Evolutionary conservation across 2,888 invertebrate species (phyloP), one percentile per base, ranked within the genome.

Genomic region (Capitulum mitella): DNA sequence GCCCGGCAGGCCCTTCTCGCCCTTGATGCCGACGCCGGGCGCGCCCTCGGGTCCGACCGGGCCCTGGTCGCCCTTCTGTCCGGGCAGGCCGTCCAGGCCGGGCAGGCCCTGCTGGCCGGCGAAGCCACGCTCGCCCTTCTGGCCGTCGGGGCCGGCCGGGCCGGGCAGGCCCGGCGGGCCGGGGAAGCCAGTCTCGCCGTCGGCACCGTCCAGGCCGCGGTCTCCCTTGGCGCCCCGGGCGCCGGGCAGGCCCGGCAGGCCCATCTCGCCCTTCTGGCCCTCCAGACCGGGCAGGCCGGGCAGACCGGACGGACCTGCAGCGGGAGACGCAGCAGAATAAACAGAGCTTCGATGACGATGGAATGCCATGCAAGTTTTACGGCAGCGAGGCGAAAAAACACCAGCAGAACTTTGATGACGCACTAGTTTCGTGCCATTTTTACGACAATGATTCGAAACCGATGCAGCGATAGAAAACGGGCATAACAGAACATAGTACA

Each of bases 121-220:
- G 29, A 79, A 84, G 51, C 92, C 92, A 82, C 87, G 88, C 79
- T 83, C 85, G 78, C 92, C 93, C 37, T 91, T 91, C 8, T 89
- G 88, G 64, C 95, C 95, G 83, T 89, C 88, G 29, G 90, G 89
- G 82, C 94, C 94, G 29, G 88, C 87, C 61, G 81, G 80, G 43
- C 90, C 90, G n/a, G 85, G 85, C 12, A 82, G 75, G 48, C 86
- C 85, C 10, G 84, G 83, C 26, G 80, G 58, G 79, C 93, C 93
- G 83, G 89, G 86, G 0, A 84, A 84, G 22, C 93, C 93, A 79
- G 87, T 86, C 81, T 87, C 86, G 26, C 95, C 95, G 78, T 88
- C 85, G 43, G 90, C 89, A 81, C 95, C 96, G 83, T 92, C 93
- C 0, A 93, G 93, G 79, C 95, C 96, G 82, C 93, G 89, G 1